Evolutionary conservation across 2,113 vertebrate species (phyloP), one percentile per base, ranked within the genome.

Genomic region (Marmota monax): DNA sequence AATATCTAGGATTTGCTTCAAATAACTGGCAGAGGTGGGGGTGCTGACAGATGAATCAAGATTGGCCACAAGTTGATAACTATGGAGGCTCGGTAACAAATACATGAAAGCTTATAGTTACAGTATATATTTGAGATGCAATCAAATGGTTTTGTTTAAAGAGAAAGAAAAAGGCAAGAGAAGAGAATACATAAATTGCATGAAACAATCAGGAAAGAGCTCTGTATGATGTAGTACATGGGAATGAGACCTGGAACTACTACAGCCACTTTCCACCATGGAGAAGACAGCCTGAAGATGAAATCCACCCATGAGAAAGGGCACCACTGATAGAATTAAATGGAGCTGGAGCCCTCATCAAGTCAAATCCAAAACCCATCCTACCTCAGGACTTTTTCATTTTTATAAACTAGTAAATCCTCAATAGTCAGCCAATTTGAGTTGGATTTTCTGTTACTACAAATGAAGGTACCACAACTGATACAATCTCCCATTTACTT

Each of bases 71-170:
- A 39, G 37, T 2, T 69, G 32, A 20, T 58, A 58, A 70, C 39
- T 63, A 34, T 34, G 34, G 51, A 70, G 53, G 58, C 0, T 70
- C 76, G 25, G 25, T 91, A 7, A 92, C 9, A 17, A 92, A 29
- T 34, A 73, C 18, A 34, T 34, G n/a, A 42, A 90, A 51, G 27
- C 48, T 76, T 22, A 32, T 22, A 91, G 23, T 20, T 37, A 70
- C 7, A 77, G 11, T 27, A 39, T 51, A 7, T 39, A n/a, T 51
- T 14, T 80, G n/a, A 76, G 42, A 88, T 53, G 63, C 34, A 70
- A 67, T 42, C 76, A 83, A 88, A 61, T 73, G 22, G 61, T 27
- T 96, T 61, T 67, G 16, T 90, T 79, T 93, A 91, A 88, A 74
- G n/a, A 90, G 32, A 65, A 94, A 94, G 73, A 74, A 88, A 92